Evolutionary conservation across 1,140 invertebrate genomes (phyloP).

Genomic region (Pararge aegeria): DNA sequence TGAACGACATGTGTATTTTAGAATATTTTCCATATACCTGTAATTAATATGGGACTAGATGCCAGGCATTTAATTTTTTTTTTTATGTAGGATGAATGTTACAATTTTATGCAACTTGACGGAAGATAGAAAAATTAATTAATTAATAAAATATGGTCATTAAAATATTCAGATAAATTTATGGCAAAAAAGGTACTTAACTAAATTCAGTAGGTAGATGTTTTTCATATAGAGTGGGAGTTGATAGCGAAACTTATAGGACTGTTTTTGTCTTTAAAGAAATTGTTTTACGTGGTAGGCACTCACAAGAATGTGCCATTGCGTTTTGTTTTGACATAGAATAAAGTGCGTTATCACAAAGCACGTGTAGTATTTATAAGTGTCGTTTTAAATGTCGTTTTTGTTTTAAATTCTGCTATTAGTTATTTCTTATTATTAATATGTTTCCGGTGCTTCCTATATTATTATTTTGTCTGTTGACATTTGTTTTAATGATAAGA

Average conservation of each 20-base stretch:
- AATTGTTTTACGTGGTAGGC: constrained; percentile 6
- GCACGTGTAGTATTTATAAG: constrained; percentile 9
- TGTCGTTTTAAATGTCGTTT: constrained; percentile 41
- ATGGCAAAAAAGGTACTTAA: constrained; percentile 12
- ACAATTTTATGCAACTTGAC: background rate
- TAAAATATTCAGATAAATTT: background rate
- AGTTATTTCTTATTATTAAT: constrained; percentile 51
- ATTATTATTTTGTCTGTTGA: constrained; percentile 71
- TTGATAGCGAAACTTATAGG: constrained; percentile 7
- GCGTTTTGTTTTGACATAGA: constrained; percentile 7
- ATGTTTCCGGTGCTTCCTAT: constrained; percentile 73
- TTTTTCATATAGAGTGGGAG: constrained; percentile 4
- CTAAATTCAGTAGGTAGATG: constrained; percentile 14
- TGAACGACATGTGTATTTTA: constrained; percentile 52
- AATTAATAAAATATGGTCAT: background rate
- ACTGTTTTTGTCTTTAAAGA: constrained; percentile 4
- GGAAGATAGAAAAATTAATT: background rate
- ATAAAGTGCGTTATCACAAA: background rate
- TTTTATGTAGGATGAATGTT: background rate
- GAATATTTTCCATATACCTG: constrained; percentile 60
- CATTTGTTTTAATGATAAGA: constrained; percentile 70
- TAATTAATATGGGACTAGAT: constrained; percentile 53
- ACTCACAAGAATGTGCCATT: constrained; percentile 14
- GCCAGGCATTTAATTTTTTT: constrained; percentile 41
- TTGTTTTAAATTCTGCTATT: constrained; percentile 53